Evolutionary conservation across 2,797 vertebrate genomes (phyloP), one percentile per base, ranked within the genome.

Genomic region (Leptatherina wallacei): DNA sequence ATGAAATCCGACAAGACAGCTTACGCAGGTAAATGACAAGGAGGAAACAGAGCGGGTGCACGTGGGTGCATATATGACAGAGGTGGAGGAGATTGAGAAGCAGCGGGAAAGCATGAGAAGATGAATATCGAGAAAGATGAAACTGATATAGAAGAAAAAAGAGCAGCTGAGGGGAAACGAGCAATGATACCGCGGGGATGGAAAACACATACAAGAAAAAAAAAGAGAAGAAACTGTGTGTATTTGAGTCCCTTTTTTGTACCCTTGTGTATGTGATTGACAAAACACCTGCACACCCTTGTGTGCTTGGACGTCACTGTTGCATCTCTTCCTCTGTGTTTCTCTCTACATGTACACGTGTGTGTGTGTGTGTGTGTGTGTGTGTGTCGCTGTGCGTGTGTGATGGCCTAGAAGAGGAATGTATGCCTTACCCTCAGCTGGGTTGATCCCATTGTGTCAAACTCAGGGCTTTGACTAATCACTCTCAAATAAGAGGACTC

Each of bases 361-460:
- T 20, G 33, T 47, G 73, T 56, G 59, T 58, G 68, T 54, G 61
- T 47, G 30, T 64, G 40, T 33, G 66, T 69, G 69, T 40, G 65
- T 67, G 71, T 55, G 63, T 47, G 55, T 61, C 71, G 33, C 61
- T 65, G 69, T 52, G 75, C 57, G 78, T 64, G 72, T 75, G 83
- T 81, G 85, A 88, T 95, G 94, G 91, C 93, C 94, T 93, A 93
- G 93, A 94, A 94, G 90, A 86, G 90, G 90, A 91, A 92, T 90
- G 82, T 88, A 90, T 91, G 92, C 90, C 89, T 88, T 90, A 84
- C 83, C 86, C 82, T 89, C 89, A 89, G 89, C 89, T 88, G 78
- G 83, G 91, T 85, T 95, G 94, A 93, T 94, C 93, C 94, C 94
- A 95, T 95, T 95, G 94, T 95, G 94, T 95, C 95, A 95, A 89